Evolutionary conservation across 1,140 invertebrate species (phyloP).

Genomic region (Cyclina sinensis): DNA sequence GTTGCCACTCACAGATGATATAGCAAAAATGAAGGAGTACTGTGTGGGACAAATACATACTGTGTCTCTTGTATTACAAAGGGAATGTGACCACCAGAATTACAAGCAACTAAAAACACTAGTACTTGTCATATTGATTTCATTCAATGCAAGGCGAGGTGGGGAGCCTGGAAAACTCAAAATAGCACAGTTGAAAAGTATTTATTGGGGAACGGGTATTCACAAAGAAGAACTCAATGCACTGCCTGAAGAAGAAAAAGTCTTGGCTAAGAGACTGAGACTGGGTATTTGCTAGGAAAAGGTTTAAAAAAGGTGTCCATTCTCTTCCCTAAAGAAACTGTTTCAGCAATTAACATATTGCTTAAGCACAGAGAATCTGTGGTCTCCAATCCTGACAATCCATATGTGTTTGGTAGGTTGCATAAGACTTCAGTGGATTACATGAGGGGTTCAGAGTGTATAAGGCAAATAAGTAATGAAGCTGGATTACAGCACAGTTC

Average conservation of each 20-base stretch:
- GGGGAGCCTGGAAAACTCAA: constrained; percentile 27
- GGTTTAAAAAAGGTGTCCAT: constrained; percentile 36
- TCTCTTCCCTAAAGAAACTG: constrained; percentile 29
- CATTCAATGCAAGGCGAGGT: constrained; percentile 41
- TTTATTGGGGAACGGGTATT: neutral
- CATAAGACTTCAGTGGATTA: neutral
- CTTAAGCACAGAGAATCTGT: constrained; percentile 8
- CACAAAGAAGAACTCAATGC: constrained; percentile 27
- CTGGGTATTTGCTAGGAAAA: constrained; percentile 32
- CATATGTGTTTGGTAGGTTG: constrained; percentile 31
- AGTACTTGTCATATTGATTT: constrained; percentile 16
- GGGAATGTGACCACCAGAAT: neutral
- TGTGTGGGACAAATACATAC: constrained; percentile 34
- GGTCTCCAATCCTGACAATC: neutral
- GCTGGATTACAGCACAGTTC: neutral
- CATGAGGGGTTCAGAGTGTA: constrained; percentile 45
- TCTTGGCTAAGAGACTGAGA: constrained; percentile 21
- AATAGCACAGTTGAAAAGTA: neutral
- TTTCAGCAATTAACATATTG: neutral
- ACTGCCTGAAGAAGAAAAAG: constrained; percentile 27
- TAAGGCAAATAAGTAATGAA: neutral
- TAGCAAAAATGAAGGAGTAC: constrained; percentile 38
- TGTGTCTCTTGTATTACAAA: neutral
- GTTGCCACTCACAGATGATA: constrained; percentile 35
- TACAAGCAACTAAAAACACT: constrained; percentile 9